A percentile compares a stretch with the other conserved stretches of the same genome.
Evolutionary conservation across 2,797 vertebrate genomes (phyloP).

Genomic region (Cuniculus paca): DNA sequence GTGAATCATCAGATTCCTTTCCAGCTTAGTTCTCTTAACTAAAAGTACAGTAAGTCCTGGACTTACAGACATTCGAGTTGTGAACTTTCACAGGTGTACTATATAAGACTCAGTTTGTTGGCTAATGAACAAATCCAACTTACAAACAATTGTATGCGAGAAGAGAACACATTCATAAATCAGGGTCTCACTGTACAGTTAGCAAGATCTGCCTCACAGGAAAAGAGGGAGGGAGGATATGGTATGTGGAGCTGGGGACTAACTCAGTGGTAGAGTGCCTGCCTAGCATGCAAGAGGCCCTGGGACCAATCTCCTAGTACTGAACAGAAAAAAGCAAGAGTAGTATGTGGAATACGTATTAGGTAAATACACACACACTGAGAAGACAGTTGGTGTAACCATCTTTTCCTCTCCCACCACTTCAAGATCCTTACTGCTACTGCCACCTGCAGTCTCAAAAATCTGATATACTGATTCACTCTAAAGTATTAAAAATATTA

Average conservation of each 20-base stretch:
- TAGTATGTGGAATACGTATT: neutral
- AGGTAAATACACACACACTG: neutral
- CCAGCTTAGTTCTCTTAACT: neutral
- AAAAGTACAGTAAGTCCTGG: neutral
- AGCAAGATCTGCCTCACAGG: neutral
- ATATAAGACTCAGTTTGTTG: neutral
- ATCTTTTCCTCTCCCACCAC: neutral
- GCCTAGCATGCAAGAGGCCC: neutral
- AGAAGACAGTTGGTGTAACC: neutral
- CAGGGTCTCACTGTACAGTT: neutral
- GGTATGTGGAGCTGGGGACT: neutral
- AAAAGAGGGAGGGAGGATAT: neutral
- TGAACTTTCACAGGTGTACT: neutral
- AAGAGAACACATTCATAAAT: neutral
- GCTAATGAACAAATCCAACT: neutral
- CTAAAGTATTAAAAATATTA: neutral
- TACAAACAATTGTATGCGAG: neutral
- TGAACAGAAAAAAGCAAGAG: neutral
- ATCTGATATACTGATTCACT: neutral
- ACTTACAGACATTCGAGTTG: neutral
- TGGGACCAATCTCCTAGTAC: neutral
- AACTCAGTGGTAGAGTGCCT: neutral
- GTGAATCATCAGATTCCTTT: neutral
- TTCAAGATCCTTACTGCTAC: neutral
- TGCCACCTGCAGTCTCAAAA: conserved; percentile 19